Conservation (phyloP, 1,140 invertebrate species). For the Augochlora pura region DNA sequence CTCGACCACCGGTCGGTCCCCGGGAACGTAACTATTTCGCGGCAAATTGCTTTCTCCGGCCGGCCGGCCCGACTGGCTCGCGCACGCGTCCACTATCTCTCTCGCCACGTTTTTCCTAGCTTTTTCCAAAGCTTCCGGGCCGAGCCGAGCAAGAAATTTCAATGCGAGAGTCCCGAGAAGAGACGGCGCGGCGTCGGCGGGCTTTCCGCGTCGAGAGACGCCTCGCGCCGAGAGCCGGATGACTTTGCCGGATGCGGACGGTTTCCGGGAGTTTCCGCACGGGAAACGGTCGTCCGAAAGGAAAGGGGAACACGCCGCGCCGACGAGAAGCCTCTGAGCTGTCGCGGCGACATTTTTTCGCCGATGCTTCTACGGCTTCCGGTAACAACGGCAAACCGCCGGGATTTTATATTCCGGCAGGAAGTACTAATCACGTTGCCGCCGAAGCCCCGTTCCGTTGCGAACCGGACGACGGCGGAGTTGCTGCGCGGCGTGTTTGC, state of each 20-base stretch:
- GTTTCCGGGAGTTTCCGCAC: slow-evolving; percentile 24
- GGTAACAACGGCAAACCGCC: slow-evolving; percentile 19
- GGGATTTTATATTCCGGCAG: slow-evolving; percentile 55
- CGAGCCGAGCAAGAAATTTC: background rate
- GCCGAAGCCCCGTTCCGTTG: slow-evolving; percentile 39
- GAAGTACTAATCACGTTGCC: slow-evolving; percentile 54
- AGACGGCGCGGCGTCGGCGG: background rate
- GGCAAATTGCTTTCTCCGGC: slow-evolving; percentile 1
- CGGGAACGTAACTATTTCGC: slow-evolving; percentile 5
- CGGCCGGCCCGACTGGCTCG: too few species aligned
- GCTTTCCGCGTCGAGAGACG: background rate
- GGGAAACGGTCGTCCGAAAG: slow-evolving; percentile 18
- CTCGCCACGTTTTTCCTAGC: background rate
- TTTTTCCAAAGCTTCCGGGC: background rate
- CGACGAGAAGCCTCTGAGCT: slow-evolving; percentile 20
- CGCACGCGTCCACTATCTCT: too few species aligned
- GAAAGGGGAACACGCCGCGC: slow-evolving; percentile 19
- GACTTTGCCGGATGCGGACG: background rate
- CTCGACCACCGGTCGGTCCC: background rate
- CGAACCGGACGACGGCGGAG: background rate
- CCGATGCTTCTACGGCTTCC: slow-evolving; percentile 56
- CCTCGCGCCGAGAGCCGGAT: too few species aligned
- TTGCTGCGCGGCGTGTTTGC: background rate
- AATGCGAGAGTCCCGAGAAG: background rate
- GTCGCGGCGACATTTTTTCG: background rate